Evolutionary conservation across 2,888 invertebrate genomes (phyloP).

Genomic region (Watsonalla cultraria): DNA sequence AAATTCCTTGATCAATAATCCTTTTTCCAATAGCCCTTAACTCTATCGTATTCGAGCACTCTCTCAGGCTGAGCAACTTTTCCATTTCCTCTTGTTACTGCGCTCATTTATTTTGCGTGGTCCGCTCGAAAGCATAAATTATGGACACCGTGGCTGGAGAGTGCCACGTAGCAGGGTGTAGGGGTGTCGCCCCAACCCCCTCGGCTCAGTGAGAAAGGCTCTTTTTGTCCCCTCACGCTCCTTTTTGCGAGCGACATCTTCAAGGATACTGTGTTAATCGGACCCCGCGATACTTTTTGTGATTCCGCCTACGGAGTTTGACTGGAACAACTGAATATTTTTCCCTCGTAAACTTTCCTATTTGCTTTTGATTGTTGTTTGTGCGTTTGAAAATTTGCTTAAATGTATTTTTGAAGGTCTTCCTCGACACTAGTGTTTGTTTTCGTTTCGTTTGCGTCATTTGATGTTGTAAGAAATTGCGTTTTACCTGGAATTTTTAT

Average conservation of each 20-base stretch:
- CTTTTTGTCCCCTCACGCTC: constrained; percentile 65
- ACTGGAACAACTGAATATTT: constrained; percentile 45
- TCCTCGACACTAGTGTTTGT: constrained; percentile 7
- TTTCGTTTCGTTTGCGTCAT: constrained; percentile 4
- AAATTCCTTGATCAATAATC: neutral
- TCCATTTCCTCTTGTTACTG: constrained; percentile 54
- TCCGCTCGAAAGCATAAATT: constrained; percentile 72
- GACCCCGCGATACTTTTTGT: constrained; percentile 61
- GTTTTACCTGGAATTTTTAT: too few species aligned
- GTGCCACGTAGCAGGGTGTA: constrained; percentile 48
- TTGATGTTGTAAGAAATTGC: too few species aligned
- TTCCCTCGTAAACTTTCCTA: constrained; percentile 16
- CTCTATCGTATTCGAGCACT: constrained; percentile 14
- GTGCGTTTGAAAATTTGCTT: constrained; percentile 16
- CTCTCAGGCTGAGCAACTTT: constrained; percentile 41
- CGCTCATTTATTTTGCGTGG: constrained; percentile 72
- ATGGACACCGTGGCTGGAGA: constrained; percentile 66
- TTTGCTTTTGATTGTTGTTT: constrained; percentile 41
- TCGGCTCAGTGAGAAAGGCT: constrained; percentile 65
- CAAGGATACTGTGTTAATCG: constrained; percentile 77
- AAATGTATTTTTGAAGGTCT: constrained; percentile 11
- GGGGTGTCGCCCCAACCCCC: constrained; percentile 24
- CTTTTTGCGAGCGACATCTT: constrained; percentile 72
- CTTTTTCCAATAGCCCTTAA: constrained; percentile 9
- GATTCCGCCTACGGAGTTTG: constrained; percentile 42